These are phyloP conservation scores for Forficula auricularia DNA, from an alignment of 1,140 invertebrate genomes.

Conservation along the genomic window DNA sequence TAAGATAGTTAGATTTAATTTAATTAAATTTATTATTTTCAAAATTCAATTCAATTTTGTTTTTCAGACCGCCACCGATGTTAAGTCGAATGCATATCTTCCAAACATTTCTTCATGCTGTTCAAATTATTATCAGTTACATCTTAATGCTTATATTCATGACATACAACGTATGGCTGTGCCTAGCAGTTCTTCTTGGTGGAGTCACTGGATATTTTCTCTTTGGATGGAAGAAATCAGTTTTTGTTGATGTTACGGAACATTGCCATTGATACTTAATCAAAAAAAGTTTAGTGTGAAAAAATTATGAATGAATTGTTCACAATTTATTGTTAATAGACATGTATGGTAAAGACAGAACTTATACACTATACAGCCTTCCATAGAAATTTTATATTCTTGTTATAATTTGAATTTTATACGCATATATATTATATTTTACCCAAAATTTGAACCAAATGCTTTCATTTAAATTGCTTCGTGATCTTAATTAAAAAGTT, in stretches of 20 bases:
- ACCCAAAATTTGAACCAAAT: no score
- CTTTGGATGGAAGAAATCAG: constrained; percentile 82
- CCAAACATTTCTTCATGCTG: constrained; percentile 74
- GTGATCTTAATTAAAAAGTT: no score
- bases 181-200: constrained; percentile 74
- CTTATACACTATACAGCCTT: no score
- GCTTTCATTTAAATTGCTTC: no score
- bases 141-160: constrained; percentile 95
- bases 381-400: no score
- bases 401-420: no score
- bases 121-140: constrained; percentile 81
- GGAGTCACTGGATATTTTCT: constrained; percentile 80
- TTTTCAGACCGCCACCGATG: constrained; percentile 52
- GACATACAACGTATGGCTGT: constrained; percentile 94
- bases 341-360: neutral
- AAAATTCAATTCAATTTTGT: no score
- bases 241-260: constrained; percentile 83
- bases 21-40: no score
- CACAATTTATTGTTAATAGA: neutral
- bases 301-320: neutral
- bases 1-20: no score
- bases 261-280: constrained; percentile 62
- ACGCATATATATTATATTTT: no score
- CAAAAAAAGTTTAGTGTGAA: neutral
- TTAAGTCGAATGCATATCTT: constrained; percentile 58